Evolutionary conservation across 1,140 invertebrate species (phyloP).

Genomic region (Nasonia giraulti): DNA sequence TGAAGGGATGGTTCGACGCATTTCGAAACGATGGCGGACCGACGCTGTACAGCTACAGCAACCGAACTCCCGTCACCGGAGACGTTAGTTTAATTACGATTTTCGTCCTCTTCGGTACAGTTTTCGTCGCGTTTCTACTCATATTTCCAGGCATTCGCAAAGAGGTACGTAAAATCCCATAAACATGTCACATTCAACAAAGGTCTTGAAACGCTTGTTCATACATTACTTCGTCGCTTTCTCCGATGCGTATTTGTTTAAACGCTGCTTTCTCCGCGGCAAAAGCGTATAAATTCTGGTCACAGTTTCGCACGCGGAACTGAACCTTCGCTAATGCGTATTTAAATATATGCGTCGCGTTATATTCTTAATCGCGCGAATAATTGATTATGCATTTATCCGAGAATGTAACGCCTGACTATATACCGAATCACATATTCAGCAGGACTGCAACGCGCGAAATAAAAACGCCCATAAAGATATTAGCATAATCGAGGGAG

Average conservation of each 20-base stretch:
- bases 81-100: slow-evolving; percentile 91
- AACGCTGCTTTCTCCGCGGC: no score
- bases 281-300: no score
- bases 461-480: background rate
- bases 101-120: slow-evolving; percentile 89
- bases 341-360: slow-evolving; percentile 16
- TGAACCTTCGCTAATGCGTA: background rate
- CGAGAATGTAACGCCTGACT: no score
- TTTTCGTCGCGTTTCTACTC: slow-evolving; percentile 93
- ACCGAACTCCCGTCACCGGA: slow-evolving; percentile 93
- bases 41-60: slow-evolving; percentile 93
- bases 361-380: slow-evolving; percentile 2
- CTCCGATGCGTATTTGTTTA: no score
- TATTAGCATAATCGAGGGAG: background rate
- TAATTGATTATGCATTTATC: slow-evolving; percentile 1
- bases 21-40: slow-evolving; percentile 94
- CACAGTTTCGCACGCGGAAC: no score
- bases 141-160: slow-evolving; percentile 96
- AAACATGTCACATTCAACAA: background rate
- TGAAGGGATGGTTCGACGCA: slow-evolving; percentile 95
- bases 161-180: slow-evolving; percentile 81
- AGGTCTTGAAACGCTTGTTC: no score
- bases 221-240: no score
- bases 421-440: background rate
- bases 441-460: no score